A percentile compares a stretch with the other conserved stretches of the same genome.
Conservation (phyloP, 2,113 vertebrate species). For the Sialia sialis region DNA sequence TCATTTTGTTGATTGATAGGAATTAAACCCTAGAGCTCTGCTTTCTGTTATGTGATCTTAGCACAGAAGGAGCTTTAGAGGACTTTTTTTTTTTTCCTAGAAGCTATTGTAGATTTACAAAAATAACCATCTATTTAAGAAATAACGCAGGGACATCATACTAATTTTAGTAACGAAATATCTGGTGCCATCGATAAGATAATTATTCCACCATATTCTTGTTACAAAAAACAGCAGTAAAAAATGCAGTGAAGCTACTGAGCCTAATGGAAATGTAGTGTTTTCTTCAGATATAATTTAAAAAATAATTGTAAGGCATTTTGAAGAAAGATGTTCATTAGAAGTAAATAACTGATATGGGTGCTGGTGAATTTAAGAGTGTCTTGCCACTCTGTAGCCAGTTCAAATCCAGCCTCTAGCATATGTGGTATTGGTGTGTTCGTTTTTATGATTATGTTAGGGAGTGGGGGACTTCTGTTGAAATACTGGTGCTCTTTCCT, state of each 20-base stretch:
- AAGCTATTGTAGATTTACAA: not conserved
- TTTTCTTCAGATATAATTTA: not conserved
- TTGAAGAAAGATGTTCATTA: not conserved
- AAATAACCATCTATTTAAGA: conserved; percentile 28
- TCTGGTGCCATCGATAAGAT: not conserved
- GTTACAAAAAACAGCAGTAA: not conserved
- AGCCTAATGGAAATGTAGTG: not conserved
- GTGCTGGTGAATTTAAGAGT: not conserved
- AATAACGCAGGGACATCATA: not conserved
- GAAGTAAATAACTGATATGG: not conserved
- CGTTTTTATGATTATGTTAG: not conserved
- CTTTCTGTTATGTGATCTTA: conserved; percentile 21
- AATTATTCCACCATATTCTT: not conserved
- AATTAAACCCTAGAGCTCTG: conserved; percentile 30
- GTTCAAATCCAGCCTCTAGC: not conserved
- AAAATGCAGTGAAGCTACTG: not conserved
- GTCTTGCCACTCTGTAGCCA: not conserved
- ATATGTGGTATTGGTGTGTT: accelerated
- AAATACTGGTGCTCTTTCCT: not conserved
- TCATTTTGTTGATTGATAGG: conserved; percentile 49
- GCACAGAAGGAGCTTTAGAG: conserved; percentile 12
- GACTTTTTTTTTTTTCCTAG: not conserved
- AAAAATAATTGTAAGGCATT: not conserved
- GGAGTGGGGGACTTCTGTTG: not conserved
- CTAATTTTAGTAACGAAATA: conserved; percentile 40